Evolutionary conservation across 1,140 invertebrate genomes (phyloP).

Genomic region (Drosophila serrata): DNA sequence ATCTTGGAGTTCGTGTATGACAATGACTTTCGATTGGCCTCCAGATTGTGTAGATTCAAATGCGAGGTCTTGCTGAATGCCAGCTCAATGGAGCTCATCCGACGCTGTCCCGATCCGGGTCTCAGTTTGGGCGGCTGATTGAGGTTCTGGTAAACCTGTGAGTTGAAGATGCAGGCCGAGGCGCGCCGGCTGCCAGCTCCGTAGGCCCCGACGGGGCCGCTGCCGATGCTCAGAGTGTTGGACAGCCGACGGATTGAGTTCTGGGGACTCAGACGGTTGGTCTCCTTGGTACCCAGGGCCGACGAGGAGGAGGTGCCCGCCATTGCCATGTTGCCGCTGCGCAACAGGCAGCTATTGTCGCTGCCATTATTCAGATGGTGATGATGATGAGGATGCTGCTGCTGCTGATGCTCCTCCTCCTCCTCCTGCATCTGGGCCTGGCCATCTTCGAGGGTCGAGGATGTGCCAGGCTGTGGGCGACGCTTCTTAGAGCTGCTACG

Average conservation of each 20-base stretch:
- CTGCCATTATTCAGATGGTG: slow-evolving; percentile 75
- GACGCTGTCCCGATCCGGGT: slow-evolving; percentile 62
- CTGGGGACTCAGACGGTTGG: slow-evolving; percentile 89
- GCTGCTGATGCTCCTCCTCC: slow-evolving; percentile 55
- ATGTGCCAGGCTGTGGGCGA: slow-evolving; percentile 9
- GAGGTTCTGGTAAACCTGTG: slow-evolving; percentile 83
- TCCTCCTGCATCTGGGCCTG: slow-evolving; percentile 55
- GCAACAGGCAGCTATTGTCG: slow-evolving; percentile 64
- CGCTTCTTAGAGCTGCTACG: slow-evolving; percentile 80
- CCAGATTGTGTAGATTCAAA: slow-evolving; percentile 80
- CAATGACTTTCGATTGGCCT: slow-evolving; percentile 78
- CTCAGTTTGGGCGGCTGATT: slow-evolving; percentile 80
- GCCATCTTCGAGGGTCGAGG: slow-evolving; percentile 31
- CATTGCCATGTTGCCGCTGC: neutral
- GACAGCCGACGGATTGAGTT: slow-evolving; percentile 88
- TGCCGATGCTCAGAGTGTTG: slow-evolving; percentile 75
- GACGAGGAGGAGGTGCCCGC: slow-evolving; percentile 16
- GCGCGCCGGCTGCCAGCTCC: slow-evolving; percentile 64
- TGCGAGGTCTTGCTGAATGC: slow-evolving; percentile 83
- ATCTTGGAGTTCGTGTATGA: slow-evolving; percentile 84
- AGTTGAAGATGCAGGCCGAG: slow-evolving; percentile 83
- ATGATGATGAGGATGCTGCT: slow-evolving; percentile 39
- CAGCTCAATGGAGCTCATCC: slow-evolving; percentile 85
- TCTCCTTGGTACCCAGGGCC: slow-evolving; percentile 86
- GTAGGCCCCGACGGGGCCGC: slow-evolving; percentile 30